Percentiles rank a stretch among this genome's conserved stretches.
These are phyloP conservation scores for Idaea aversata DNA, from an alignment of 2,888 invertebrate genomes.

Conservation along the genomic window DNA sequence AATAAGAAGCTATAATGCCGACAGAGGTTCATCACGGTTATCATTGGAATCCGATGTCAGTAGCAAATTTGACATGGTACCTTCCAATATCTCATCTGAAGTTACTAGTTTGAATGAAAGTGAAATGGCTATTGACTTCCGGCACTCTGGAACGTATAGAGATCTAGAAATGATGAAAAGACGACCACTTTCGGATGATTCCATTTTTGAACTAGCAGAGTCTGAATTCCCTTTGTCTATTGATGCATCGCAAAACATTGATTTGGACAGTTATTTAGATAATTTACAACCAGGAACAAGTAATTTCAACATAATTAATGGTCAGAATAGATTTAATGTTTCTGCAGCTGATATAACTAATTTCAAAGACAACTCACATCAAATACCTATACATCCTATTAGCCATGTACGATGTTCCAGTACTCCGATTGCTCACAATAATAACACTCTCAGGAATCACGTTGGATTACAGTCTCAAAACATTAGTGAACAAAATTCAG, in stretches of 20 bases:
- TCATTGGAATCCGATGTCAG: slow-evolving; percentile 74
- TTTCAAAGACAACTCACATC: slow-evolving; percentile 48
- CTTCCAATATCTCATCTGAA: slow-evolving; percentile 68
- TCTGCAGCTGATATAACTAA: slow-evolving; percentile 37
- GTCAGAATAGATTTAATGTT: slow-evolving; percentile 38
- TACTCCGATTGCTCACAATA: slow-evolving; percentile 54
- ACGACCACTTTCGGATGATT: slow-evolving; percentile 88
- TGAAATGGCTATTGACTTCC: slow-evolving; percentile 78
- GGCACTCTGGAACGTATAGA: slow-evolving; percentile 65
- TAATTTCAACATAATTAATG: slow-evolving; percentile 28
- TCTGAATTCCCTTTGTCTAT: slow-evolving; percentile 75
- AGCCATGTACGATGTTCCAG: slow-evolving; percentile 60
- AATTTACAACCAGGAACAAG: slow-evolving; percentile 79
- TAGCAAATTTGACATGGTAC: slow-evolving; percentile 71
- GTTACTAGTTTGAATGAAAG: slow-evolving; percentile 64
- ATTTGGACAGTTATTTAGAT: slow-evolving; percentile 84
- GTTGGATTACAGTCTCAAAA: slow-evolving; percentile 41
- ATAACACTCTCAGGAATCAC: slow-evolving; percentile 34
- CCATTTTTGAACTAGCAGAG: slow-evolving; percentile 84
- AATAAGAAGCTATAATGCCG: slow-evolving; percentile 68
- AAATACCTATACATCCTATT: slow-evolving; percentile 36
- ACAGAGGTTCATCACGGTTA: slow-evolving; percentile 68
- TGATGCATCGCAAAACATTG: slow-evolving; percentile 77
- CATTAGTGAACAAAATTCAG: slow-evolving; percentile 50
- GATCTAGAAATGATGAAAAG: slow-evolving; percentile 84